These are phyloP conservation scores for Aleiodes sp. DNA, from an alignment of 1,140 invertebrate species.

Conservation along the genomic window DNA sequence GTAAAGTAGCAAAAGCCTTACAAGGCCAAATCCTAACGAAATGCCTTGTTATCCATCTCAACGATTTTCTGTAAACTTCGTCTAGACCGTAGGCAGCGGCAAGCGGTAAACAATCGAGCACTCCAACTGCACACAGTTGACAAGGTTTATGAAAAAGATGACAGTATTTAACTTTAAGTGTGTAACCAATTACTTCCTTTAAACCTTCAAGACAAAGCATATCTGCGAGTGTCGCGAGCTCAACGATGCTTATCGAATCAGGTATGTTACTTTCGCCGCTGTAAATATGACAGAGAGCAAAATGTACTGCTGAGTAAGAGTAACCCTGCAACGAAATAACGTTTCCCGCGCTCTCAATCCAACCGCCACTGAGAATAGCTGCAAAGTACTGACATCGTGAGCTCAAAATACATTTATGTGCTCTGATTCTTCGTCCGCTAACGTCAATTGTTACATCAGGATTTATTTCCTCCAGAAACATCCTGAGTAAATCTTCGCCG, in stretches of 20 bases:
- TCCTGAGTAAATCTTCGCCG: conserved; percentile 85
- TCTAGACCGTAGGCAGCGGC: conserved; percentile 86
- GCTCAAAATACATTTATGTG: conserved; percentile 89
- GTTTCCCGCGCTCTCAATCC: conserved; percentile 81
- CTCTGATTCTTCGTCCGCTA: conserved; percentile 79
- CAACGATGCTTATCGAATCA: conserved; percentile 84
- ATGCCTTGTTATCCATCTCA: conserved; percentile 86
- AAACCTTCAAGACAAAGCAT: conserved; percentile 88
- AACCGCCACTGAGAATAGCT: conserved; percentile 85
- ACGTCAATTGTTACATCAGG: conserved; percentile 86
- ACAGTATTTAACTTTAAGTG: conserved; percentile 88
- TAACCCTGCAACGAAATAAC: conserved; percentile 86
- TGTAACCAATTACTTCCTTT: conserved; percentile 88
- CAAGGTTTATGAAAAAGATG: conserved; percentile 90
- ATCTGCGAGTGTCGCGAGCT: conserved; percentile 86
- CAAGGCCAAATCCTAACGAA: conserved; percentile 88
- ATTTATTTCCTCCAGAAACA: conserved; percentile 90
- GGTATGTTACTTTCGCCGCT: conserved; percentile 87
- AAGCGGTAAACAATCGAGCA: conserved; percentile 84
- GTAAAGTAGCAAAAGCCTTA: conserved; percentile 82
- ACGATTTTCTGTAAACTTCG: conserved; percentile 84
- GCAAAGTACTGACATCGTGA: conserved; percentile 92
- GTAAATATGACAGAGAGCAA: conserved; percentile 91
- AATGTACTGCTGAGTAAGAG: conserved; percentile 85
- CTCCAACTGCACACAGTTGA: conserved; percentile 78